A percentile compares a stretch with the other conserved stretches of the same genome.
These are phyloP conservation scores for Dorcus parallelipipedus DNA, from an alignment of 2,888 invertebrate genomes.

Conservation along the genomic window DNA sequence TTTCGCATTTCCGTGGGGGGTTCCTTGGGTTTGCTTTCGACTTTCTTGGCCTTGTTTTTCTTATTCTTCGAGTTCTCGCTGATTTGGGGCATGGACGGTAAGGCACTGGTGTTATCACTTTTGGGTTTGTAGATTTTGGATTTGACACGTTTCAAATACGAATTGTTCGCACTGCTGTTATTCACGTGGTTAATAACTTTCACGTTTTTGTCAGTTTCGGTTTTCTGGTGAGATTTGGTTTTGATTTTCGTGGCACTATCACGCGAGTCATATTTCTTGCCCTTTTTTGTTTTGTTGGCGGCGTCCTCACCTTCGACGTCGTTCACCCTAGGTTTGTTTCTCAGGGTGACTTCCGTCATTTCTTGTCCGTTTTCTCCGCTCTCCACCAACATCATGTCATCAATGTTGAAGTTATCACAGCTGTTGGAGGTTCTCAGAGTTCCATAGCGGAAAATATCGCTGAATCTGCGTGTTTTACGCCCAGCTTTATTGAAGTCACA, in stretches of 20 bases:
- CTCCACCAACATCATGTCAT: conserved; percentile 26
- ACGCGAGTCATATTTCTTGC: conserved; percentile 18
- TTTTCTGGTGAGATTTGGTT: conserved; percentile 4
- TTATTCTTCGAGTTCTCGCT: conserved; percentile 33
- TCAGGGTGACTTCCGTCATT: conserved; percentile 20
- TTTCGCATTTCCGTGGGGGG: conserved; percentile 18
- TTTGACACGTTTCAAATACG: conserved; percentile 46
- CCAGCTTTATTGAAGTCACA: conserved; percentile 16
- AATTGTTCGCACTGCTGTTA: conserved; percentile 18
- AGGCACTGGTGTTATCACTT: conserved; percentile 27
- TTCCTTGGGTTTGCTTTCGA: conserved; percentile 14
- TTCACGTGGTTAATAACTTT: not conserved
- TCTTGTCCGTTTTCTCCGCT: conserved; percentile 26
- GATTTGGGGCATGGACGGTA: conserved; percentile 37
- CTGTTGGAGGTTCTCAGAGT: conserved; percentile 32
- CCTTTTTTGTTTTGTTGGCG: conserved; percentile 19
- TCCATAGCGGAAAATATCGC: conserved; percentile 41
- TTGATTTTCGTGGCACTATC: conserved; percentile 18
- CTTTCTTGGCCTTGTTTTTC: conserved; percentile 33
- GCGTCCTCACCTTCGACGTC: conserved; percentile 4
- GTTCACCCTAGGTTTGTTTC: conserved; percentile 5
- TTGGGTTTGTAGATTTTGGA: conserved; percentile 47
- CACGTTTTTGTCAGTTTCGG: conserved; percentile 2
- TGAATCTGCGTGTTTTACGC: conserved; percentile 40
- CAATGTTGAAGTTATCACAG: conserved; percentile 36